Evolutionary conservation across 2,888 invertebrate genomes (phyloP).

Genomic region (Drosophila subquinaria): DNA sequence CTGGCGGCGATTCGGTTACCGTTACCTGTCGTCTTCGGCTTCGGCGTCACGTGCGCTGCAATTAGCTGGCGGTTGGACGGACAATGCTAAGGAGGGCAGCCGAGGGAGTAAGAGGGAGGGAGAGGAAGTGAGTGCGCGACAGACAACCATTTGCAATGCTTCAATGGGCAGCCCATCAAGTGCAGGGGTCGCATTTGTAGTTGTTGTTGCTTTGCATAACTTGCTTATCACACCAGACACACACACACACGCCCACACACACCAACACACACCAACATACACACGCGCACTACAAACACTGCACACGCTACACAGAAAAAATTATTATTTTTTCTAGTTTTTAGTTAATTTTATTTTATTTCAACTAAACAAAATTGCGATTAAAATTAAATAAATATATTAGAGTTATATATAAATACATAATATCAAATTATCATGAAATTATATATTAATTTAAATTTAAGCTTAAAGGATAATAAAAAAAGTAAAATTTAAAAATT

Average conservation of each 20-base stretch:
- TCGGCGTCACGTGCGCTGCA: constrained; percentile 54
- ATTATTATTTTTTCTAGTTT: no score
- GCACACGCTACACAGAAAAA: no score
- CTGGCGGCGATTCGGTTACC: constrained; percentile 46
- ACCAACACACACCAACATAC: background rate
- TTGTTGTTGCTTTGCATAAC: constrained; percentile 51
- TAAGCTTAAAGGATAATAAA: no score
- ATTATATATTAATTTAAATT: no score
- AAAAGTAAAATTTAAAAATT: no score
- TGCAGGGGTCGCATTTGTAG: constrained; percentile 32
- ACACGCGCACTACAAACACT: background rate
- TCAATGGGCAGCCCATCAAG: constrained; percentile 51
- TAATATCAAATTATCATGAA: no score
- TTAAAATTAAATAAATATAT: no score
- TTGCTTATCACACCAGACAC: constrained; percentile 57
- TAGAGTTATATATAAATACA: no score
- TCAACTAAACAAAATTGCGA: no score
- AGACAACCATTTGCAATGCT: constrained; percentile 54
- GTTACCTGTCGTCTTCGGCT: constrained; percentile 30
- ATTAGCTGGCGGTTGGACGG: constrained; percentile 46
- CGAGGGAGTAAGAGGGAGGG: background rate
- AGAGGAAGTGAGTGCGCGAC: constrained; percentile 13
- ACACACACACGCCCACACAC: constrained; percentile 14
- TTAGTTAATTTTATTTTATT: no score
- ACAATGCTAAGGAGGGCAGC: constrained; percentile 8